Base-by-base conservation (phyloP, 1,140 invertebrate genomes). In the Drusus annulatus region DNA sequence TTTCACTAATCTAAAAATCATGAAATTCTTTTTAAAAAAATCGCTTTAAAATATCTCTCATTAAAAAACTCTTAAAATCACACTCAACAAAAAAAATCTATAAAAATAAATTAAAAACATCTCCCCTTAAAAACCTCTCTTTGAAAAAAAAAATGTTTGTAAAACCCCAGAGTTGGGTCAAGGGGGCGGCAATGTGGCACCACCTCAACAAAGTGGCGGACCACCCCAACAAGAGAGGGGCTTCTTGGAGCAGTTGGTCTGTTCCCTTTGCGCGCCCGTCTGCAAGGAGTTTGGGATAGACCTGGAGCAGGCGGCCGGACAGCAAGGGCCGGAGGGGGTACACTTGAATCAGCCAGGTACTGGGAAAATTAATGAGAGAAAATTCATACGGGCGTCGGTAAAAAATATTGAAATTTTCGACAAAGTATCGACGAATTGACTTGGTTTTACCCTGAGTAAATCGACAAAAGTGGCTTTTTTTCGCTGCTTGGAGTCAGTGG, bases 251-350 rank as follows among this genome's bases (percentile, higher is more conserved):
- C 87, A 89, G 79, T 79, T 90, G 45, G 86, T 89, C 15, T 90
- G 89, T 62, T 86, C 88, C 0, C 85, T 90, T 6, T 90, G 88
- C 84, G 69, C 86, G 0, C 89, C 89, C 60, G 88, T 90, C 82
- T 90, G 89, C 85, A 90, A 90, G 86, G 88, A 90, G 85, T 7
- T 90, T 52, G 89, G 89, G 8, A 83, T 90, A 1, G 87, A 90
- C 60, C 80, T 89, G 78, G 87, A 89, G 60, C 87, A 88, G 52
- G 62, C 87, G 13, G 84, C 85, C 28, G 83, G 80, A 87, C 19
- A 85, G 86, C 85, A 76, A 87, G 73, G 87, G 87, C n/a, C 87
- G 54, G 86, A 84, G 54, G 51, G 45, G 21, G 83, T 84, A 2
- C 83, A 80, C 23, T 71, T 84, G 50, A 84, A 75, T 6, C 83